Conservation (phyloP, 37 sponge, comb jelly and placozoan species). For the Oscarella lobularis region DNA sequence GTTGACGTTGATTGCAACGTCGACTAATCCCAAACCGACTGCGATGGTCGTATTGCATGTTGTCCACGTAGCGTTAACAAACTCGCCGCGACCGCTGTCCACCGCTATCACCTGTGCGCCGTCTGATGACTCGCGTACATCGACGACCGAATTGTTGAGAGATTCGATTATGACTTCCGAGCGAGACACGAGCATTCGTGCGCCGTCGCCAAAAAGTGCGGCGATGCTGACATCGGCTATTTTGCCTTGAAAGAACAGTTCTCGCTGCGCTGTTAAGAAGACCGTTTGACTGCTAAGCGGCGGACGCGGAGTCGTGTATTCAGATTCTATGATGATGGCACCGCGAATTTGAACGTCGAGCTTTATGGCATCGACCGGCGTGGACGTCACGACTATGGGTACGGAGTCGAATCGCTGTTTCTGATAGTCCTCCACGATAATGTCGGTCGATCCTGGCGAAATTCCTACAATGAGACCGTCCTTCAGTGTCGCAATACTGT, state of each 20-base stretch:
- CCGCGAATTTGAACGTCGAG: neutral
- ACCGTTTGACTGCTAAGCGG: neutral
- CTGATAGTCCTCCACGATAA: neutral
- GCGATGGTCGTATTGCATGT: neutral
- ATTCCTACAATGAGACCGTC: neutral
- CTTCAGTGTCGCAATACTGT: neutral
- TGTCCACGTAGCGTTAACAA: neutral
- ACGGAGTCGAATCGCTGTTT: neutral
- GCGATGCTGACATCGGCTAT: neutral
- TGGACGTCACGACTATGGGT: neutral
- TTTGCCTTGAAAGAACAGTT: neutral
- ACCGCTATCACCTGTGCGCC: neutral
- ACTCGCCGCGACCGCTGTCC: neutral
- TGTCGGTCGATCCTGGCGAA: neutral
- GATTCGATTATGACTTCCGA: neutral
- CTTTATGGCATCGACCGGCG: neutral
- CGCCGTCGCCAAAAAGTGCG: neutral
- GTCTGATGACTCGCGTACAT: neutral
- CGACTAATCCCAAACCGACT: neutral
- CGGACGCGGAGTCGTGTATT: neutral
- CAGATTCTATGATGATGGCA: neutral
- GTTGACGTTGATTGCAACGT: neutral
- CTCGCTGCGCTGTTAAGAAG: neutral
- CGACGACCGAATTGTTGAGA: neutral
- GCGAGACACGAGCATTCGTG: neutral